Evolutionary conservation across 2,113 vertebrate genomes (phyloP), one percentile per base, ranked within the genome.

Genomic region (Paracanthobrama guichenoti): DNA sequence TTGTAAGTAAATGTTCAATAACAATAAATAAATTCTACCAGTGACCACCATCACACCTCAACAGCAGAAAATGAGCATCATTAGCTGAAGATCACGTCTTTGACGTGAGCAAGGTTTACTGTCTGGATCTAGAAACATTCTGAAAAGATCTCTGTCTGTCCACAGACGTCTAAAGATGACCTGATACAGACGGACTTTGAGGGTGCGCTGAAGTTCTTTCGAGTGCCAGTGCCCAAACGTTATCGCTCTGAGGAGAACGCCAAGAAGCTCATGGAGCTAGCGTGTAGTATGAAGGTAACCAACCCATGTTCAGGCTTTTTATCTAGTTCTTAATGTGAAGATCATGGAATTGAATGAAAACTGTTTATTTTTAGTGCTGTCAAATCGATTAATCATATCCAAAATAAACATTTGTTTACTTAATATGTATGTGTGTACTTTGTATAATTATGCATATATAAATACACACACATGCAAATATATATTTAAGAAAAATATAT

Each of bases 211-310:
- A 99, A 99, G 84, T 99, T 98, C 90, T 99, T 99, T 92, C 97
- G 98, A 0, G 98, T 99, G 53, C 98, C 98, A 5, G 97, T 99
- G 89, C 98, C 98, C 48, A 99, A 99, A 92, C 94, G 98, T 44
- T 99, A 99, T 7, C 97, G 98, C 48, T 99, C 97, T 0, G 98
- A 99, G 92, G 98, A 99, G 90, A 99, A 99, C 1, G 98, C 98
- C 64, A 99, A 99, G 90, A 99, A 97, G 86, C 93, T 99, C 89
- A 99, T 99, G 98, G 98, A 99, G 88, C 91, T 99, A 81, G 98
- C 98, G 1, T 99, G 98, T 86, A 97, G 96, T 90, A 96, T 99
- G 92, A 99, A 99, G 97, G 98, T 99, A 95, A 92, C n/a, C 44
- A 1, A 3, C 11, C 24, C 12, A 11, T 48, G 71, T 24, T 73